Percentiles rank a stretch among this genome's conserved stretches.
phyloP scores from a whole-genome alignment of 2,797 vertebrate species.

The Gallinago nigripennis region DNA sequence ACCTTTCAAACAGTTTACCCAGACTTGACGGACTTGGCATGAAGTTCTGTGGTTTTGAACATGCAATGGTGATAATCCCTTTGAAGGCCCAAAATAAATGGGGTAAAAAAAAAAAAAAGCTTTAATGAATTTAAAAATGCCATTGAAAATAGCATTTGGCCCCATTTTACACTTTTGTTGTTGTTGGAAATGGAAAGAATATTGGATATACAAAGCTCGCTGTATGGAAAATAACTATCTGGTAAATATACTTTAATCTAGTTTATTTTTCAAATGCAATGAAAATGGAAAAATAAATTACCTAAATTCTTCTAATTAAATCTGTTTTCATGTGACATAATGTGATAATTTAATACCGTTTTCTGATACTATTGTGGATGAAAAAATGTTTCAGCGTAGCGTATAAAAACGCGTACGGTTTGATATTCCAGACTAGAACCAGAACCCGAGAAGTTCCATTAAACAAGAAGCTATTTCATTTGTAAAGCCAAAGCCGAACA shows the following conservation, averaged over 20 bases:
- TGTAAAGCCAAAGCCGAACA: neutral
- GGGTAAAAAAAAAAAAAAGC: neutral
- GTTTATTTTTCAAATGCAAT: neutral
- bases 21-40: neutral
- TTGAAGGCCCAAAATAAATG: slow-evolving; percentile 3
- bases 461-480: neutral
- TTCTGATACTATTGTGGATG: neutral
- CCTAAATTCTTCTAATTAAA: neutral
- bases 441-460: neutral
- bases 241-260: neutral
- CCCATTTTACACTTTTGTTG: neutral
- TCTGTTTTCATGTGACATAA: neutral
- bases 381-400: neutral
- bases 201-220: neutral
- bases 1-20: neutral
- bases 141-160: neutral
- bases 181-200: neutral
- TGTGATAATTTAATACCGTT: neutral
- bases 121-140: neutral
- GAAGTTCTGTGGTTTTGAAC: neutral
- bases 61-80: neutral
- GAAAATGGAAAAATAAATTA: neutral
- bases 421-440: neutral
- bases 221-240: neutral
- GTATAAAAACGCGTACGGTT: neutral